phyloP scores from a whole-genome alignment of 1,140 invertebrate species.

The Epicauta chinensis region DNA sequence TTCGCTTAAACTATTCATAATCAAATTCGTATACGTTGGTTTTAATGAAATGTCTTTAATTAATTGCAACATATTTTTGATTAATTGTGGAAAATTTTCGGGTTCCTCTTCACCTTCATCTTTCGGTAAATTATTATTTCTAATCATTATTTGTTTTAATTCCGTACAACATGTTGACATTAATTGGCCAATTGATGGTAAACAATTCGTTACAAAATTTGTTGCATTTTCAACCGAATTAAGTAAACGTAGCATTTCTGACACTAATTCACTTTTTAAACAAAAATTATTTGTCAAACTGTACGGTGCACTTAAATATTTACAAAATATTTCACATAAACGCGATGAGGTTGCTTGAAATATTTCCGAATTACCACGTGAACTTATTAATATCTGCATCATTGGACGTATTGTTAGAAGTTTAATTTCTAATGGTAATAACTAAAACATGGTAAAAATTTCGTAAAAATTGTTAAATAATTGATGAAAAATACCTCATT shows the following conservation, averaged over 20 bases:
- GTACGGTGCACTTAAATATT: slow-evolving; percentile 6
- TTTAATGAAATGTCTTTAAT: slow-evolving; percentile 7
- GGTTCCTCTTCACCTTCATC: slow-evolving; percentile 4
- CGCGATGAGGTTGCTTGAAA: neutral
- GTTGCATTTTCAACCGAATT: neutral
- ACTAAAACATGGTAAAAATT: slow-evolving; percentile 3
- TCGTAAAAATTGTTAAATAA: slow-evolving; percentile 1
- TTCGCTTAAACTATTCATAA: slow-evolving; percentile 4
- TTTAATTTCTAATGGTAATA: neutral
- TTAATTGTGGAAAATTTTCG: slow-evolving; percentile 5
- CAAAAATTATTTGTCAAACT: slow-evolving; percentile 2
- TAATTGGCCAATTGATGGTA: slow-evolving; percentile 6
- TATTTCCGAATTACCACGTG: neutral
- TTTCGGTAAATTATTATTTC: slow-evolving; percentile 4
- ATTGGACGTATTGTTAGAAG: neutral
- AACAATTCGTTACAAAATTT: slow-evolving; percentile 5
- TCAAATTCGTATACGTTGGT: neutral
- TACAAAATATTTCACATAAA: slow-evolving; percentile 6
- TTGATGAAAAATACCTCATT: neutral
- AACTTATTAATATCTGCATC: slow-evolving; percentile 6
- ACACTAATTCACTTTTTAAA: slow-evolving; percentile 6
- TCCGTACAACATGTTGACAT: slow-evolving; percentile 10
- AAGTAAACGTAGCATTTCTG: neutral
- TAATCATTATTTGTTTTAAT: slow-evolving; percentile 7
- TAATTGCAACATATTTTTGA: slow-evolving; percentile 1